These are phyloP conservation scores for Hormaphis cornu DNA, from an alignment of 1,140 invertebrate genomes.

Conservation along the genomic window DNA sequence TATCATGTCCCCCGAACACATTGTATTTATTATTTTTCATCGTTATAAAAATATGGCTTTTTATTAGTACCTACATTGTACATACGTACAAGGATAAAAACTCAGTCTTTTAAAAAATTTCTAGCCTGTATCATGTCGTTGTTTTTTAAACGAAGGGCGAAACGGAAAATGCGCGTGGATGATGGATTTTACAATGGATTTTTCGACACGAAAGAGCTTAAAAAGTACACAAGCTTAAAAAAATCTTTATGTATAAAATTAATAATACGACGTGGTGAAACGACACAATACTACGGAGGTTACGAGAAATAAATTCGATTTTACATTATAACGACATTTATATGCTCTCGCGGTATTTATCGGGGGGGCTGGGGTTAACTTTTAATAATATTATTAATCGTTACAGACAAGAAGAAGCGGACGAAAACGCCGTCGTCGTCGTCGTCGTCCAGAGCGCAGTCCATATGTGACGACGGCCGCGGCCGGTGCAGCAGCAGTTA, in stretches of 20 bases:
- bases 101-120: constrained; percentile 31
- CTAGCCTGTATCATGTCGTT: constrained; percentile 26
- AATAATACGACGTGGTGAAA: constrained; percentile 24
- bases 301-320: constrained; percentile 28
- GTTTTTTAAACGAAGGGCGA: constrained; percentile 8
- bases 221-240: constrained; percentile 12
- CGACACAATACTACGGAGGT: constrained; percentile 21
- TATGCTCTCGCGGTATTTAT: constrained; percentile 1
- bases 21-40: constrained; percentile 12
- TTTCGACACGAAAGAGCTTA: not conserved
- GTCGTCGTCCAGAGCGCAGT: not conserved
- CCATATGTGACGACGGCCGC: not conserved
- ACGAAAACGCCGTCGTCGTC: not conserved
- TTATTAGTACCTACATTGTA: constrained; percentile 29
- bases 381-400: not conserved
- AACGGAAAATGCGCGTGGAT: not conserved
- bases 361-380: too few relatives aligned
- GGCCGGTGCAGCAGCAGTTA: not conserved
- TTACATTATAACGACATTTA: not conserved
- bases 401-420: constrained; percentile 28
- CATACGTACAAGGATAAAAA: too few relatives aligned
- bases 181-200: not conserved
- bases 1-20: constrained; percentile 7
- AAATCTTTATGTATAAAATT: constrained; percentile 28
- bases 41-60: constrained; percentile 27